Evolutionary conservation across 2,113 vertebrate genomes (phyloP).

Genomic region (Rhipidura dahli): DNA sequence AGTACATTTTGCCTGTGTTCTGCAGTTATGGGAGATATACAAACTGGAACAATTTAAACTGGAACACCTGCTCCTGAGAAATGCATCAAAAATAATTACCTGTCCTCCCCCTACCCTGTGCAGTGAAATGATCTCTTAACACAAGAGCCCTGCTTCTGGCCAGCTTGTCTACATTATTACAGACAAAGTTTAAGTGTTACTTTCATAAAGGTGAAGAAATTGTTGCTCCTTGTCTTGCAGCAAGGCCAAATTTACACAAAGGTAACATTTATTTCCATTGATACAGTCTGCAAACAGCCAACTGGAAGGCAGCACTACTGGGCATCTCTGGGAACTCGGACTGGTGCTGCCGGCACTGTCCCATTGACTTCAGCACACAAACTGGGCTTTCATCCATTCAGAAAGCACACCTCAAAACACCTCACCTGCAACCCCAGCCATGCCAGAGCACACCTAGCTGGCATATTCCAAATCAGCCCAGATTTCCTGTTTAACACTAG

Average conservation of each 20-base stretch:
- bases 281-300: neutral
- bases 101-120: neutral
- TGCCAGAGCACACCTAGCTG: neutral
- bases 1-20: neutral
- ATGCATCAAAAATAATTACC: conserved; percentile 71
- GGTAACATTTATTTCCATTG: neutral
- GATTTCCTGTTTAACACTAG: neutral
- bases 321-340: neutral
- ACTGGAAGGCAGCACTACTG: neutral
- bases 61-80: conserved; percentile 68
- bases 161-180: neutral
- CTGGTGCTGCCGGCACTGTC: neutral
- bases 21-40: conserved; percentile 21
- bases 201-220: neutral
- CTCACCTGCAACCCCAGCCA: neutral
- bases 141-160: neutral
- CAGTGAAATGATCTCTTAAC: conserved; percentile 14
- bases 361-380: neutral
- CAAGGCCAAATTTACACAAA: neutral
- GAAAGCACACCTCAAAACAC: neutral
- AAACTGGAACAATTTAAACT: conserved; percentile 49
- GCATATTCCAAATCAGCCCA: neutral
- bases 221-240: neutral
- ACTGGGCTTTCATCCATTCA: neutral
- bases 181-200: neutral